Percentiles rank a stretch among this genome's conserved stretches.
Conservation (phyloP, 1,140 invertebrate species). For the Drosophila lacteicornis region DNA sequence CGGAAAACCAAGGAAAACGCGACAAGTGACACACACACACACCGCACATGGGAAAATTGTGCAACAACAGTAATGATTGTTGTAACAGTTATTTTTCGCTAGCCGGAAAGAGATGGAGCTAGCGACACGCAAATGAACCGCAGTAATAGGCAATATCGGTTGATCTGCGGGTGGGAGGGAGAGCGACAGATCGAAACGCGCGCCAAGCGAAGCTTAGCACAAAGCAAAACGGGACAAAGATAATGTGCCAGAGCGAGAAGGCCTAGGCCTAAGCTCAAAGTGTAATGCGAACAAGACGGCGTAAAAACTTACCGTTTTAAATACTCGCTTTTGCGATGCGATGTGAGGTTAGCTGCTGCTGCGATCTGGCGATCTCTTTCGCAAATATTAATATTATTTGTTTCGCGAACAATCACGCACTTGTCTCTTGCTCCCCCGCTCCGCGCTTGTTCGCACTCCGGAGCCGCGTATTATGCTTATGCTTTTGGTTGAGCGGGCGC, state of each 20-base stretch:
- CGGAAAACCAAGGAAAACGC: constrained; percentile 49
- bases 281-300: constrained; percentile 36
- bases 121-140: constrained; percentile 56
- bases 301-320: constrained; percentile 70
- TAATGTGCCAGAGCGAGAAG: constrained; percentile 11
- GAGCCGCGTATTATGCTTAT: constrained; percentile 33
- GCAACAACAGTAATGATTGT: constrained; percentile 60
- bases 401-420: constrained; percentile 31
- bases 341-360: constrained; percentile 47
- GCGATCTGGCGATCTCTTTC: constrained; percentile 17
- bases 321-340: constrained; percentile 22
- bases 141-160: constrained; percentile 27
- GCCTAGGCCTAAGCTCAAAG: constrained; percentile 30
- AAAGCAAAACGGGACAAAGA: constrained; percentile 18
- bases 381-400: constrained; percentile 47
- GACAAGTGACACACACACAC: constrained; percentile 33
- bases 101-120: constrained; percentile 7
- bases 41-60: constrained; percentile 25
- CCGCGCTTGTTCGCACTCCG: constrained; percentile 38
- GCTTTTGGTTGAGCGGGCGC: constrained; percentile 30
- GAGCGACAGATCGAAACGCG: constrained; percentile 16
- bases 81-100: constrained; percentile 47
- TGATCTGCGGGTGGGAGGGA: constrained; percentile 21
- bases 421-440: constrained; percentile 22
- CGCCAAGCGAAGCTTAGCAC: constrained; percentile 59